Evolutionary conservation across 2,888 invertebrate genomes (phyloP), one percentile per base, ranked within the genome.

Genomic region (Blera fallax): DNA sequence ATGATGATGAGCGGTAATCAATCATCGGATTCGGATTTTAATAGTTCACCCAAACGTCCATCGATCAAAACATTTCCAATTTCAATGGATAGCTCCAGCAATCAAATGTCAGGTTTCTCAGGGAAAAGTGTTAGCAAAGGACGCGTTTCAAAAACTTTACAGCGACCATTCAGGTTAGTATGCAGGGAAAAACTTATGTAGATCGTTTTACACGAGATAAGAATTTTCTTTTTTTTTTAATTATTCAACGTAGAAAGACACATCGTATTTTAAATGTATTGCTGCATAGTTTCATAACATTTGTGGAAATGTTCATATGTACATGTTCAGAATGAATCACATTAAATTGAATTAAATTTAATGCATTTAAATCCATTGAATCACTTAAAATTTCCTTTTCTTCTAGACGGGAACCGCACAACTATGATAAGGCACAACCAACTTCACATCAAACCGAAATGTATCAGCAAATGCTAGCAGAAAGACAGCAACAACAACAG

Each of bases 391-490:
- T 8, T n/a, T 10, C 3, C 7, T 29, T 18, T 64, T 14, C 3
- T 52, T 89, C 88, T 72, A 90, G 91, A 32, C 90, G 92, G 5
- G 92, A 92, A 87, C 92, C 92, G n/a, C 92, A 92, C 76, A 92
- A 92, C 79, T 92, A 92, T 74, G 92, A 92, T 84, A 92, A 92
- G 89, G 91, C 91, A 14, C 91, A 91, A 87, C 92, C 92, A 18
- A 92, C 92, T n/a, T 54, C 90, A 77, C 92, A 92, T 79, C 92
- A 92, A 89, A 92, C 92, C 1, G 90, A 88, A n/a, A 89, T 92
- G n/a, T 92, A 92, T 87, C 92, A 92, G 78, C 92, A 92, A 89
- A 91, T 92, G 90, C 76, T 92, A 65, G 92, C 92, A 7, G 92
- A 92, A 85, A 90, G 92, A 64, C 89, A 90, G 70, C 90, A 91